A percentile compares a stretch with the other conserved stretches of the same genome.
These are phyloP conservation scores for Raja brachyura DNA, from an alignment of 2,113 vertebrate genomes.

Conservation along the genomic window DNA sequence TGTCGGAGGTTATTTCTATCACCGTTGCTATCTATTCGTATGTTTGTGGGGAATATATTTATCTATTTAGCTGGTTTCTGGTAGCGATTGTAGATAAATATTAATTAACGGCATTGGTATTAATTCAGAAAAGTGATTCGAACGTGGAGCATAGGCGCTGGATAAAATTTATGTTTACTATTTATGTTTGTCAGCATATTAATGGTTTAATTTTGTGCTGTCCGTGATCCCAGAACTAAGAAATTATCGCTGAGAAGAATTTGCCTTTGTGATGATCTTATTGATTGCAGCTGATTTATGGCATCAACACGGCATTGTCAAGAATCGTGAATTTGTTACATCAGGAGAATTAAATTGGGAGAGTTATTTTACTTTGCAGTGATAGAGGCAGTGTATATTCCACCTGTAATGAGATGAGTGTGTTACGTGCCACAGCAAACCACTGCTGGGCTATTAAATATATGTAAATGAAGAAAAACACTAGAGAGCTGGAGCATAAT, in stretches of 20 bases:
- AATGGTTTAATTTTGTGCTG: constrained; percentile 72
- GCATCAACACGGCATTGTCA: constrained; percentile 78
- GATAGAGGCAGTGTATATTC: constrained; percentile 92
- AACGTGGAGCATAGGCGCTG: background rate
- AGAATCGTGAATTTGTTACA: constrained; percentile 82
- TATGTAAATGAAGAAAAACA: constrained; percentile 99
- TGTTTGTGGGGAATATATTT: background rate
- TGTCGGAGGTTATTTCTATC: background rate
- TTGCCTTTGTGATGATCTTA: constrained; percentile 68
- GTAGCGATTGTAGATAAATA: background rate
- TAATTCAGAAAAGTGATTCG: background rate
- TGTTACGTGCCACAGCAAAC: constrained; percentile 89
- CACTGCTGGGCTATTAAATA: constrained; percentile 99
- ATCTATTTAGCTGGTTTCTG: background rate
- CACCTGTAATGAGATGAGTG: constrained; percentile 89
- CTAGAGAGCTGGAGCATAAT: constrained; percentile 91
- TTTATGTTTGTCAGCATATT: constrained; percentile 64
- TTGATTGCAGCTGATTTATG: constrained; percentile 80
- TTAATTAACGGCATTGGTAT: background rate
- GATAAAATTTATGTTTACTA: constrained; percentile 57
- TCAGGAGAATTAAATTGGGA: constrained; percentile 84
- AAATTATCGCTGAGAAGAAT: constrained; percentile 59
- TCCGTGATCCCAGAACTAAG: constrained; percentile 61
- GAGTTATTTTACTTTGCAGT: constrained; percentile 81
- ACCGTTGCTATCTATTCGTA: background rate